Conservation (phyloP, 2,888 invertebrate genomes). For the Enchytraeus crypticus region DNA sequence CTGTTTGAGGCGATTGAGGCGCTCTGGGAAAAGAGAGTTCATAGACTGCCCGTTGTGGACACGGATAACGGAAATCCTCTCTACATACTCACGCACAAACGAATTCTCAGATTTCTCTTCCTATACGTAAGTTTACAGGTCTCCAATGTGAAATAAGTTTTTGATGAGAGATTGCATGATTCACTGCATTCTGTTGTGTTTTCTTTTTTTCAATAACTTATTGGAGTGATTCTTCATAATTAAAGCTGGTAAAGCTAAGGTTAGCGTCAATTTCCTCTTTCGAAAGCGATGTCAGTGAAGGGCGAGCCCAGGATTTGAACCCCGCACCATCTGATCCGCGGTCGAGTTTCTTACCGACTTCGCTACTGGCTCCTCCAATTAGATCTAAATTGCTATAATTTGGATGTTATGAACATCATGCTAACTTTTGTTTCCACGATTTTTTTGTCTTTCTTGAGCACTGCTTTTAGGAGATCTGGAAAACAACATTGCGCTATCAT, state of each 20-base stretch:
- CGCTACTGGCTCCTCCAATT: too few species aligned
- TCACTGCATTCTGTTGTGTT: background rate
- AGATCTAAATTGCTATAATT: background rate
- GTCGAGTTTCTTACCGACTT: too few species aligned
- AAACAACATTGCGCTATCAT: background rate
- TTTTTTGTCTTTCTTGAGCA: background rate
- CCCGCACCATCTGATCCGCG: too few species aligned
- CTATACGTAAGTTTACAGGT: conserved; percentile 6
- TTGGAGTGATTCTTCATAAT: background rate
- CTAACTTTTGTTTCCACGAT: background rate
- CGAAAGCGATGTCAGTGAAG: too few species aligned
- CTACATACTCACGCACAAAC: conserved; percentile 13
- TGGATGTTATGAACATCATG: background rate
- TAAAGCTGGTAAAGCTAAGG: too few species aligned
- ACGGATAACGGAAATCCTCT: conserved; percentile 8
- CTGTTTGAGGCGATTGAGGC: conserved; percentile 10
- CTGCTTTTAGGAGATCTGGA: background rate
- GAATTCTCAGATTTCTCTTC: conserved; percentile 11
- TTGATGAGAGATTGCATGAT: background rate
- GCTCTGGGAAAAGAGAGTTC: conserved; percentile 4
- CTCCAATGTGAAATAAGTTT: background rate
- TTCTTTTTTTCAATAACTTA: background rate
- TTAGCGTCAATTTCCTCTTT: too few species aligned
- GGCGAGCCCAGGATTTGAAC: too few species aligned
- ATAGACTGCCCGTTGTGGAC: conserved; percentile 16